Evolutionary conservation across 2,113 vertebrate genomes (phyloP).

Genomic region (Ciconia maguari): DNA sequence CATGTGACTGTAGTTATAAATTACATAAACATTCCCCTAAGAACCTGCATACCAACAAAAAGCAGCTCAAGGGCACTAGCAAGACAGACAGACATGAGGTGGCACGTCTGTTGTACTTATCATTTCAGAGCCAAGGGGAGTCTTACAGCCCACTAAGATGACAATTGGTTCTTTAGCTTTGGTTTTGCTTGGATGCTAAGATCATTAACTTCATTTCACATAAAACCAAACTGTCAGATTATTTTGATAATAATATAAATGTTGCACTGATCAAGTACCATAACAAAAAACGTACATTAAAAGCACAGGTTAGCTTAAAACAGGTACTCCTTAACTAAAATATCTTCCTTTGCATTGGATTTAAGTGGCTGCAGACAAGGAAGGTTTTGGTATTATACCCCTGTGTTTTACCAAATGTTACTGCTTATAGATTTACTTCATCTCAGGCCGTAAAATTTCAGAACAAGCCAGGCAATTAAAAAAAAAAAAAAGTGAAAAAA

Average conservation of each 20-base stretch:
- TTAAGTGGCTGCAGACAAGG: background rate
- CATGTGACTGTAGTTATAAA: background rate
- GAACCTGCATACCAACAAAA: background rate
- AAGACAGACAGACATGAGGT: background rate
- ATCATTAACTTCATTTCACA: background rate
- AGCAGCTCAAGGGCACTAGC: background rate
- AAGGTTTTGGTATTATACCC: background rate
- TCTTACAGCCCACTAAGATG: background rate
- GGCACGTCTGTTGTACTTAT: accelerated
- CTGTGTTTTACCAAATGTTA: background rate
- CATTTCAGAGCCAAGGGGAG: background rate
- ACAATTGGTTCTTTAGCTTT: background rate
- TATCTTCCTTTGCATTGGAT: background rate
- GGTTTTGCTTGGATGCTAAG: background rate
- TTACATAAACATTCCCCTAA: background rate
- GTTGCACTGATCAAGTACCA: background rate
- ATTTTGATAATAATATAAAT: background rate
- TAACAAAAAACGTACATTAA: background rate
- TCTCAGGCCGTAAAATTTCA: background rate
- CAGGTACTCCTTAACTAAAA: background rate
- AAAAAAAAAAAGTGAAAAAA: background rate
- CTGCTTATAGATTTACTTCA: background rate
- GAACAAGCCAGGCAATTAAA: background rate
- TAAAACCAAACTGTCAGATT: background rate
- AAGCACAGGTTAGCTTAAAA: background rate